Conservation (phyloP, 2,797 vertebrate species). For the Carapus acus region DNA sequence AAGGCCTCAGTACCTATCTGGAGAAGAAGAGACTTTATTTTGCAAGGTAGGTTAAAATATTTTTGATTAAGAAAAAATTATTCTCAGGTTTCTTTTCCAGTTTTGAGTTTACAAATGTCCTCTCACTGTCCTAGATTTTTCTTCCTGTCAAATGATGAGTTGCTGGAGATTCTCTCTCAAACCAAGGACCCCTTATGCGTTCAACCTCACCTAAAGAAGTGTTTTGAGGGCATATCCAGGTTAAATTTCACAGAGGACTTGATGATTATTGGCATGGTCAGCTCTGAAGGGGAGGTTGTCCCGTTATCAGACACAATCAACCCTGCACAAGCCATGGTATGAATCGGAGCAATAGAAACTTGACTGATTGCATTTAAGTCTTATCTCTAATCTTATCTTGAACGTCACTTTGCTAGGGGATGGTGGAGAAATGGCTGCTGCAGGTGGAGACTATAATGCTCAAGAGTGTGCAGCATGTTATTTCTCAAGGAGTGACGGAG, state of each 20-base stretch:
- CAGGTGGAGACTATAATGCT: slow-evolving; percentile 88
- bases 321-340: slow-evolving; percentile 81
- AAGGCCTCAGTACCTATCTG: slow-evolving; percentile 85
- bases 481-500: slow-evolving; percentile 73
- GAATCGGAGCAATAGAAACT: too few species aligned
- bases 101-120: slow-evolving; percentile 6
- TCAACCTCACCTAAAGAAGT: slow-evolving; percentile 91
- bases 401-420: slow-evolving; percentile 74
- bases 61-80: too few species aligned
- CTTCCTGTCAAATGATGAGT: slow-evolving; percentile 90
- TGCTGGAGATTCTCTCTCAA: slow-evolving; percentile 91
- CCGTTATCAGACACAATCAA: slow-evolving; percentile 78
- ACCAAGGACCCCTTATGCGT: slow-evolving; percentile 91
- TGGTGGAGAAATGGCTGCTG: slow-evolving; percentile 94
- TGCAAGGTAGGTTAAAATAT: slow-evolving; percentile 75
- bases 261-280: slow-evolving; percentile 86
- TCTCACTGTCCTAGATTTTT: slow-evolving; percentile 78
- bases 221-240: slow-evolving; percentile 90
- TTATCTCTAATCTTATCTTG: not conserved
- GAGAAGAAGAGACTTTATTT: slow-evolving; percentile 92
- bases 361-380: too few species aligned
- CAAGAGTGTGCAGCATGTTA: slow-evolving; percentile 77
- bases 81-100: not conserved
- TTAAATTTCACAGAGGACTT: slow-evolving; percentile 79
- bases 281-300: slow-evolving; percentile 85